Percentiles rank a stretch among this genome's conserved stretches.
phyloP scores from a whole-genome alignment of 1,140 invertebrate species.

The Plutomurus gul region DNA sequence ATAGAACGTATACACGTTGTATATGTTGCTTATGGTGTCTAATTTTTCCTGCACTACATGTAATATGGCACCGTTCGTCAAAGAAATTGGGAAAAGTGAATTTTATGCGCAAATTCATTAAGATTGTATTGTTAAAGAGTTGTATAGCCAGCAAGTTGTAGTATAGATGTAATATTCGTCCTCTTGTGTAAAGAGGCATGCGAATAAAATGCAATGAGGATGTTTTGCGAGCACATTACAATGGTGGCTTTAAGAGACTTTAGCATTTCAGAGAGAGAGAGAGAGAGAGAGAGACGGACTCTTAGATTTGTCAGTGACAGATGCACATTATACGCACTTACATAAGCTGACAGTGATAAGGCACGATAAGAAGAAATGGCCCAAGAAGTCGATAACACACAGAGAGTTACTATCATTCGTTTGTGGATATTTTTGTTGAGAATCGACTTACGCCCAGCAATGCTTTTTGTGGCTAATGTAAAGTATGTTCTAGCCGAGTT shows the following conservation, averaged over 20 bases:
- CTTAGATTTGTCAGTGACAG: conserved; percentile 23
- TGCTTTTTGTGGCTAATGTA: too few relatives aligned
- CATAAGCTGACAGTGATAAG: conserved; percentile 20
- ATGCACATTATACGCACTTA: conserved; percentile 25
- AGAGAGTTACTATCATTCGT: background rate
- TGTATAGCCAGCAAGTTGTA: background rate
- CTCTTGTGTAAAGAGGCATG: too few relatives aligned
- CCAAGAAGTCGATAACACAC: background rate
- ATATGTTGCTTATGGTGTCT: too few relatives aligned
- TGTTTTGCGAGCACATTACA: background rate
- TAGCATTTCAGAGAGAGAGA: background rate
- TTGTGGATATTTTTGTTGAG: background rate
- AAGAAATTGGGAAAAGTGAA: too few relatives aligned
- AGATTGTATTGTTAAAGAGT: too few relatives aligned
- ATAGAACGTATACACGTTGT: too few relatives aligned
- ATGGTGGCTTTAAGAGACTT: background rate
- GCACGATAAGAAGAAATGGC: background rate
- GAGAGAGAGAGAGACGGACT: too few relatives aligned
- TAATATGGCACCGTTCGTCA: too few relatives aligned
- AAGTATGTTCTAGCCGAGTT: background rate
- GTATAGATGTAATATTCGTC: too few relatives aligned
- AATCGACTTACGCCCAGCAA: too few relatives aligned
- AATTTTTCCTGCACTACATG: too few relatives aligned
- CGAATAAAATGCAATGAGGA: background rate
- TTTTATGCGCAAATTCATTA: too few relatives aligned